Evolutionary conservation across 2,797 vertebrate genomes (phyloP), one percentile per base, ranked within the genome.

Genomic region (Peromyscus melanophrys): DNA sequence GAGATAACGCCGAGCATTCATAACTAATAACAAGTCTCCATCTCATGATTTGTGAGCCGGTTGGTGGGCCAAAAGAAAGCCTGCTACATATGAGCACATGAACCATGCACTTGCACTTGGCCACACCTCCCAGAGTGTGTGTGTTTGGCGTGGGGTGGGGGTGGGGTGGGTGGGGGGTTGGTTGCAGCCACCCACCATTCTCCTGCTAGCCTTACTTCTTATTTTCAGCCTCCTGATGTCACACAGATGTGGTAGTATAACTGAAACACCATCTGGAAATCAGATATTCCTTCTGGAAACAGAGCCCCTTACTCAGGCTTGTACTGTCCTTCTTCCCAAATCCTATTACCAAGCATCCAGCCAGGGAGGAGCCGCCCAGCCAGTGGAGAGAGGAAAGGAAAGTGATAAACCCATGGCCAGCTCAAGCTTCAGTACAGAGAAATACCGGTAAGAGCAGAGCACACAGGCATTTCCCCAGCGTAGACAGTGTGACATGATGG

Each of bases 251-350:
- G 85, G 75, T 89, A 92, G 21, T 37, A 73, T 82, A 84, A 89
- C 49, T 2, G 17, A 92, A 91, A 52, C 95, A 84, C 43, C 93
- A 82, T 40, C 52, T 69, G 89, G 94, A 91, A 92, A 97, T 85
- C 86, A n/a, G 61, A 67, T 73, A 76, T 43, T 61, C 61, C 57
- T 25, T 77, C 83, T 75, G 43, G 55, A 63, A 76, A 94, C 67
- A 27, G 40, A 40, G 31, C 11, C 7, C 87, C 69, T 95, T 87
- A 43, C 76, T 46, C 34, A 87, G 83, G 75, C 81, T 92, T 93
- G 46, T 31, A 89, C 76, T 52, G 75, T n/a, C 86, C 40, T 92
- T 65, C 81, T 92, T 78, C 21, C 73, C 1, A 5, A 14, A 59
- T 59, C 19, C 25, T n/a, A 37, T 83, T 63, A 34, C 61, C 34